These are phyloP conservation scores for Phyllostomus hastatus DNA, from an alignment of 2,113 vertebrate species.

Conservation along the genomic window DNA sequence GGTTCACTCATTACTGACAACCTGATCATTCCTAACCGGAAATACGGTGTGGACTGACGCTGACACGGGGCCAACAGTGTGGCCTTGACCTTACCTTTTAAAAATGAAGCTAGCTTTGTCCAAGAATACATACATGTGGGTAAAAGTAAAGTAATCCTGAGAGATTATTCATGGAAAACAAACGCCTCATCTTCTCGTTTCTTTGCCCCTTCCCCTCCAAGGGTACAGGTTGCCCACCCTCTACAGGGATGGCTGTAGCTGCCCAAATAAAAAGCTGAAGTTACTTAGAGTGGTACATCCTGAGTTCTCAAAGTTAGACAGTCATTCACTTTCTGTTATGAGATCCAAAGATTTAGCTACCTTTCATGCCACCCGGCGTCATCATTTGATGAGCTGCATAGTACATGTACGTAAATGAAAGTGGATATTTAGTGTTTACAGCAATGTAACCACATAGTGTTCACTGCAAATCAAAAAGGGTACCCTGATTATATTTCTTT, in stretches of 20 bases:
- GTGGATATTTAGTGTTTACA: not conserved
- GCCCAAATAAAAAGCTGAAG: too few relatives aligned
- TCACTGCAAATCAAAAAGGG: not conserved
- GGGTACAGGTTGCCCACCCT: not conserved
- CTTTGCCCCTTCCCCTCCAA: not conserved
- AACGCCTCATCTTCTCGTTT: too few relatives aligned
- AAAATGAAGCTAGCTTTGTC: not conserved
- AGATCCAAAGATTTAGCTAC: too few relatives aligned
- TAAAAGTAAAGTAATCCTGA: not conserved
- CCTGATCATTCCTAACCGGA: not conserved
- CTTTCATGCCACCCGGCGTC: not conserved
- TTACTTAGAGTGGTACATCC: rapidly evolving
- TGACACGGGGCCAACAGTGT: not conserved
- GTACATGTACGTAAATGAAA: not conserved
- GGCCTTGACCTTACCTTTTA: not conserved
- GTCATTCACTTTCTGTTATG: not conserved
- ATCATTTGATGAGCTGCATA: not conserved
- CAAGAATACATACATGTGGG: not conserved
- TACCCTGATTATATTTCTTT: not conserved
- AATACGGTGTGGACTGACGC: not conserved
- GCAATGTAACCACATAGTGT: not conserved
- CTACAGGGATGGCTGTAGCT: not conserved
- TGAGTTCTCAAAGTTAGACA: not conserved
- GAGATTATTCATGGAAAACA: not conserved
- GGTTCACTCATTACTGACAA: not conserved